Conservation (phyloP, 1,140 invertebrate species). For the Magallana angulata region DNA sequence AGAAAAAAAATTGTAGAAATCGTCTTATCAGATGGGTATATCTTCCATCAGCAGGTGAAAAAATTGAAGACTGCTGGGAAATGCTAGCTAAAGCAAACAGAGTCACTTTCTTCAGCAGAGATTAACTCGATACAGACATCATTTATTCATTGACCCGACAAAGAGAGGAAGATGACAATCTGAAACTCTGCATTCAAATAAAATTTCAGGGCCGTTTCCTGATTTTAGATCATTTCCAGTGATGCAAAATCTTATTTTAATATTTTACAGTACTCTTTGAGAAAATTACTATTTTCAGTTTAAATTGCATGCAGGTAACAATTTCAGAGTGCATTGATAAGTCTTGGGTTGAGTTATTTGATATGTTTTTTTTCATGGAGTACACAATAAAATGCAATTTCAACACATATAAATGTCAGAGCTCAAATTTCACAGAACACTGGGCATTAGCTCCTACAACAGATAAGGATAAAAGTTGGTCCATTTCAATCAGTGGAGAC, state of each 20-base stretch:
- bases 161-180: too few relatives aligned
- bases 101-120: neutral
- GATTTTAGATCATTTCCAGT: too few relatives aligned
- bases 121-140: neutral
- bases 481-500: neutral
- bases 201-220: too few relatives aligned
- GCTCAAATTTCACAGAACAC: neutral
- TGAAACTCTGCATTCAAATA: too few relatives aligned
- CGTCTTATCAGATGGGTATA: slow-evolving; percentile 7
- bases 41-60: slow-evolving; percentile 20
- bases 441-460: neutral
- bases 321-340: neutral
- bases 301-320: neutral
- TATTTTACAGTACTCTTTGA: neutral
- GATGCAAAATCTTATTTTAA: neutral
- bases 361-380: neutral
- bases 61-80: neutral
- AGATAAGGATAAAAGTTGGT: neutral
- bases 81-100: slow-evolving; percentile 16
- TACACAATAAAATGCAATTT: neutral
- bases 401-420: neutral
- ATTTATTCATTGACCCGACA: neutral
- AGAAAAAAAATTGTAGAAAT: slow-evolving; percentile 18
- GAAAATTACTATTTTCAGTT: neutral
- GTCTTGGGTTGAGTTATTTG: neutral